Conservation (phyloP, 2,113 vertebrate species). For the Calonectris borealis region DNA sequence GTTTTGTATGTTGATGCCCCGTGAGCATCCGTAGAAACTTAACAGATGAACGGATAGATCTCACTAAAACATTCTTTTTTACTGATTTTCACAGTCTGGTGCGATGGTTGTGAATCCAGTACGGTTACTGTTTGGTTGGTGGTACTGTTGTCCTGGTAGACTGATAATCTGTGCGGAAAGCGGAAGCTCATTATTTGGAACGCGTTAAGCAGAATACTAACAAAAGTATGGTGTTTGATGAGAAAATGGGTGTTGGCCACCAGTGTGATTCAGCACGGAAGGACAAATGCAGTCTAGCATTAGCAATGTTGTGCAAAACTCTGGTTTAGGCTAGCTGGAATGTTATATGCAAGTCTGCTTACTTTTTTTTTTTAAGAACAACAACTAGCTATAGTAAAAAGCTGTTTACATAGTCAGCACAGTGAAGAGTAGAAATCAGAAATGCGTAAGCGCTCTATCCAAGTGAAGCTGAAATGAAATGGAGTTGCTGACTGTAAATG, state of each 20-base stretch:
- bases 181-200: background rate
- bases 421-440: background rate
- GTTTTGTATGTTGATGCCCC: rapidly evolving
- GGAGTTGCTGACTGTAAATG: background rate
- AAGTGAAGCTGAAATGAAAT: background rate
- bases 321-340: background rate
- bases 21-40: background rate
- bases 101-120: background rate
- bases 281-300: no score
- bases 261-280: background rate
- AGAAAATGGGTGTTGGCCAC: background rate
- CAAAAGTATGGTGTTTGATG: background rate
- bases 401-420: background rate
- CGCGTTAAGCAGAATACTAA: background rate
- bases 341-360: background rate
- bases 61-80: background rate
- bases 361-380: background rate
- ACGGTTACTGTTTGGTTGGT: background rate
- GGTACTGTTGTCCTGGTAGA: background rate
- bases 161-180: background rate
- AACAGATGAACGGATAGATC: background rate
- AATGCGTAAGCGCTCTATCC: background rate
- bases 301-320: background rate
- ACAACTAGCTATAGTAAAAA: background rate
- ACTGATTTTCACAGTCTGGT: background rate